Conservation (phyloP, 1,140 invertebrate genomes). For the Caenorhabditis remanei region DNA sequence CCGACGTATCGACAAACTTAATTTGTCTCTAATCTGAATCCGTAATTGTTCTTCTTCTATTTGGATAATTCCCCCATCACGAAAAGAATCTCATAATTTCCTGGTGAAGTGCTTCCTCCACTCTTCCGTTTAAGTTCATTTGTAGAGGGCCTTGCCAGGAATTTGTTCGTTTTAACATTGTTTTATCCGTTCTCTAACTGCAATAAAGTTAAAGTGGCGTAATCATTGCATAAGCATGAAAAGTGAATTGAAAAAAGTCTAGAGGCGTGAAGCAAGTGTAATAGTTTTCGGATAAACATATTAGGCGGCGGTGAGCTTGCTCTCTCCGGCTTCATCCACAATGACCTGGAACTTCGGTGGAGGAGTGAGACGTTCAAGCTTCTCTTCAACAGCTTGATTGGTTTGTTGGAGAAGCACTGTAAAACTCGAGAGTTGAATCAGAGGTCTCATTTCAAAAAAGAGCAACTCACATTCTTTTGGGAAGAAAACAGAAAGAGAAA, state of each 20-base stretch:
- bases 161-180: slow-evolving; percentile 52
- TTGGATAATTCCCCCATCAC: slow-evolving; percentile 20
- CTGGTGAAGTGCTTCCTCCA: not conserved
- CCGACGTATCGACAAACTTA: not conserved
- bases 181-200: slow-evolving; percentile 49
- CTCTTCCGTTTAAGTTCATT: not conserved
- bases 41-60: not conserved
- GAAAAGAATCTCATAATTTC: slow-evolving; percentile 49
- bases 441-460: not conserved
- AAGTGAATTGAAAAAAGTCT: not conserved
- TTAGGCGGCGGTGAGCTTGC: slow-evolving; percentile 59
- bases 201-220: slow-evolving; percentile 54
- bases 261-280: not conserved
- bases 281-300: not conserved
- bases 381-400: slow-evolving; percentile 20
- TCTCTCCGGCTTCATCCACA: slow-evolving; percentile 67
- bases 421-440: not conserved
- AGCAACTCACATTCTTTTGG: slow-evolving; percentile 12
- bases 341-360: slow-evolving; percentile 67
- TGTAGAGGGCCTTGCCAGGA: not conserved
- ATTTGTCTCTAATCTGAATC: slow-evolving; percentile 7
- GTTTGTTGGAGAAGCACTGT: slow-evolving; percentile 19
- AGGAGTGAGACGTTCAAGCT: slow-evolving; percentile 39
- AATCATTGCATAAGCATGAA: slow-evolving; percentile 15
- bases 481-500: slow-evolving; percentile 34